These are phyloP conservation scores for Ginglymostoma cirratum DNA, from an alignment of 2,113 vertebrate genomes.

Conservation along the genomic window DNA sequence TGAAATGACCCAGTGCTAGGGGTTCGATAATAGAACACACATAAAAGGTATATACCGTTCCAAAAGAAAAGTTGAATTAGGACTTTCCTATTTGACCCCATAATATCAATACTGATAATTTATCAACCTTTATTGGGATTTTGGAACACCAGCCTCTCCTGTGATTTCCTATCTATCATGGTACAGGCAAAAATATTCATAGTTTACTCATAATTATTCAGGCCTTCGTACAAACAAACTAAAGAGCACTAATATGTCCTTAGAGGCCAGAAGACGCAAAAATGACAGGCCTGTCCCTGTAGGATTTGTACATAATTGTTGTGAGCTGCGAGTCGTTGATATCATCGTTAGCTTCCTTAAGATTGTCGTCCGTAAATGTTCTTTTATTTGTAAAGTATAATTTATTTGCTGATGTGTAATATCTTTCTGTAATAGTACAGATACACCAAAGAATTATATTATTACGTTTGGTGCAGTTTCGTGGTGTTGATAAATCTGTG, in stretches of 20 bases:
- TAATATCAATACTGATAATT: not conserved
- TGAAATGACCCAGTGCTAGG: not conserved
- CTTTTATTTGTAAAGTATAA: conserved; percentile 94
- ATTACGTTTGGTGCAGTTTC: conserved; percentile 83
- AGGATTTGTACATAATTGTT: conserved; percentile 78
- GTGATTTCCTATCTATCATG: conserved; percentile 27
- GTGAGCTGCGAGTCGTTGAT: conserved; percentile 80
- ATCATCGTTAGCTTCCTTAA: conserved; percentile 78
- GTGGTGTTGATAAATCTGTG: conserved; percentile 69
- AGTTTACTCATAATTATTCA: conserved; percentile 48
- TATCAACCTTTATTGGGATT: conserved; percentile 7
- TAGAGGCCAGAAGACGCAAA: conserved; percentile 76
- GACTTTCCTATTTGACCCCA: conserved; percentile 26
- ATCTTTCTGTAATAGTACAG: conserved; percentile 71
- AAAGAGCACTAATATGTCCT: conserved; percentile 83
- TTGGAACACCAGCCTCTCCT: not conserved
- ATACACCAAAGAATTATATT: conserved; percentile 96
- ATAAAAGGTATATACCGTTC: not conserved
- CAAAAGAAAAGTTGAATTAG: conserved; percentile 10
- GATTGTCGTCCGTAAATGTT: conserved; percentile 62
- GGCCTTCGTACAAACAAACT: conserved; percentile 66
- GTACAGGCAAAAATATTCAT: conserved; percentile 5
- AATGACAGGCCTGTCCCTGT: conserved; percentile 64
- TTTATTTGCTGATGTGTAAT: conserved; percentile 87
- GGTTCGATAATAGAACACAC: not conserved